Evolutionary conservation across 2,113 vertebrate species (phyloP).

Genomic region (Lophura nycthemera): DNA sequence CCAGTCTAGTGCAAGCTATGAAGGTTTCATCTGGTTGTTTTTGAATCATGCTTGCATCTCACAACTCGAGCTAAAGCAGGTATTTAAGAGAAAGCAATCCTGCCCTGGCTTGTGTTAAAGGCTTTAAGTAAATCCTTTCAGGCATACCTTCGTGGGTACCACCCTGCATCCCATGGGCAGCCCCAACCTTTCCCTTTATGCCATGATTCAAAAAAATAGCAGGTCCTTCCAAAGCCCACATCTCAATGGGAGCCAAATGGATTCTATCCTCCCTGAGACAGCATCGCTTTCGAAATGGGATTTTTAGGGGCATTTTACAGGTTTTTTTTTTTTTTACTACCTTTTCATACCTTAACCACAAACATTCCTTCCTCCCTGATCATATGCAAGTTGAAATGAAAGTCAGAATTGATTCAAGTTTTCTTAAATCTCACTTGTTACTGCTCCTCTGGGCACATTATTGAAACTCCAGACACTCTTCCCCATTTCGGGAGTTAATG

Average conservation of each 20-base stretch:
- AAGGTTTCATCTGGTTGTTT: neutral
- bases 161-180: neutral
- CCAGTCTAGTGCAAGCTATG: accelerated
- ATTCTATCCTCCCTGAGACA: neutral
- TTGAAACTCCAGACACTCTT: constrained; percentile 30
- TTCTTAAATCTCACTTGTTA: constrained; percentile 47
- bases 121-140: neutral
- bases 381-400: constrained; percentile 24
- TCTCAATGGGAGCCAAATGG: neutral
- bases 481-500: constrained; percentile 32
- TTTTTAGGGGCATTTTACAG: neutral
- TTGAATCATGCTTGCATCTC: neutral
- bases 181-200: neutral
- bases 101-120: neutral
- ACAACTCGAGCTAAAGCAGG: neutral
- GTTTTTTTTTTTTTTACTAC: neutral
- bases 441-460: constrained; percentile 26
- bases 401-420: constrained; percentile 53
- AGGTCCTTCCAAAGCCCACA: neutral
- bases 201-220: accelerated
- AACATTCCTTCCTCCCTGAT: neutral
- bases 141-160: accelerated
- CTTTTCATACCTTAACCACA: neutral
- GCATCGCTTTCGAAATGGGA: neutral
- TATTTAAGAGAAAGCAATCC: neutral